A percentile compares a stretch with the other conserved stretches of the same genome.
These are phyloP conservation scores for Cheilosia pagana DNA, from an alignment of 2,888 invertebrate genomes.

Conservation along the genomic window DNA sequence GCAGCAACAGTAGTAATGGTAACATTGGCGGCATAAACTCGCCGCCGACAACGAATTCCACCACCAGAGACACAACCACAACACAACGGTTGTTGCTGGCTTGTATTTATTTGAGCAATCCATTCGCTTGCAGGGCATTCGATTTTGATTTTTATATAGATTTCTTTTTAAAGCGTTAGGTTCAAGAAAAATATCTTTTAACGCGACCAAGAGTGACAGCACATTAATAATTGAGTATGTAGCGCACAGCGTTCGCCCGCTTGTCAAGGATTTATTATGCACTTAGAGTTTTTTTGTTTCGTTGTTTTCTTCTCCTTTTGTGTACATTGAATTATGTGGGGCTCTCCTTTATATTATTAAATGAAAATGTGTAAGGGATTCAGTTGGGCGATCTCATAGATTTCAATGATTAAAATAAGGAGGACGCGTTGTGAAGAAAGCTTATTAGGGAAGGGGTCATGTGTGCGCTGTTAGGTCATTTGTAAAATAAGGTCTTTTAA, in stretches of 20 bases:
- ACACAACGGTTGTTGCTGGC: slow-evolving; percentile 13
- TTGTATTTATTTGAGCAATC: slow-evolving; percentile 34
- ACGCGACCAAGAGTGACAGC: slow-evolving; percentile 68
- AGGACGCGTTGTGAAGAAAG: slow-evolving; percentile 2
- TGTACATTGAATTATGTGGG: background rate
- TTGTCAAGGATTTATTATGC: slow-evolving; percentile 72
- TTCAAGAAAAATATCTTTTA: slow-evolving; percentile 66
- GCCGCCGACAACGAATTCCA: slow-evolving; percentile 30
- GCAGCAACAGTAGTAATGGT: slow-evolving; percentile 21
- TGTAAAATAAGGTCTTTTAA: slow-evolving; percentile 24
- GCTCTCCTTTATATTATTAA: slow-evolving; percentile 16
- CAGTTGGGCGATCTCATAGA: slow-evolving; percentile 43
- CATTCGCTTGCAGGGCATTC: slow-evolving; percentile 16
- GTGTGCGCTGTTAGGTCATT: slow-evolving; percentile 45
- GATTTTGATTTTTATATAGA: slow-evolving; percentile 34
- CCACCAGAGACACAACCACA: slow-evolving; percentile 18
- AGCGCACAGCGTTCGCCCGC: slow-evolving; percentile 58
- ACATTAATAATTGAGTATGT: slow-evolving; percentile 69
- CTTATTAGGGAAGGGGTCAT: slow-evolving; percentile 48
- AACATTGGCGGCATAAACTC: slow-evolving; percentile 23
- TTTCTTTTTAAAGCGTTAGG: slow-evolving; percentile 9
- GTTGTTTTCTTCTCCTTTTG: background rate
- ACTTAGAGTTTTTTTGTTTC: slow-evolving; percentile 43
- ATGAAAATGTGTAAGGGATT: slow-evolving; percentile 9
- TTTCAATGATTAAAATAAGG: slow-evolving; percentile 26